Evolutionary conservation across 2,797 vertebrate species (phyloP).

Genomic region (Anguilla obscura): DNA sequence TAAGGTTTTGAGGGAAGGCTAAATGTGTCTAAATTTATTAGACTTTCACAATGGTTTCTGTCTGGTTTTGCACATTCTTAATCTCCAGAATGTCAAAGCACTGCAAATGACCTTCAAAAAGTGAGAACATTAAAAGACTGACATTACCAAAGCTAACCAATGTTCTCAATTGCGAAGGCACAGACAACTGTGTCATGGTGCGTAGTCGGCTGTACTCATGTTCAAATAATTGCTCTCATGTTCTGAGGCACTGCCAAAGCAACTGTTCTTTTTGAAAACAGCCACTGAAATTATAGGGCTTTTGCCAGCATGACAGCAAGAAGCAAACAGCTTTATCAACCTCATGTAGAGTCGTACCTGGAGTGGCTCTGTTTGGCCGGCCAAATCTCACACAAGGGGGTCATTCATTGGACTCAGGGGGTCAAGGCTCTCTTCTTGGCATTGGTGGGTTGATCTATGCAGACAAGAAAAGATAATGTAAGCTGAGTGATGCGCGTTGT

Average conservation of each 20-base stretch:
- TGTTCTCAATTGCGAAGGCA: not conserved
- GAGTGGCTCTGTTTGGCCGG: not conserved
- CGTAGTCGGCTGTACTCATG: not conserved
- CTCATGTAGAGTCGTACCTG: not conserved
- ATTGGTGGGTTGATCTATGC: not conserved
- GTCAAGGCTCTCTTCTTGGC: not conserved
- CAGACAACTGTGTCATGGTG: not conserved
- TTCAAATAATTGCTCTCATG: constrained; percentile 15
- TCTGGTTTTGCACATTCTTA: constrained; percentile 24
- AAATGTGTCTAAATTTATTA: too few species aligned
- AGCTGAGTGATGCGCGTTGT: not conserved
- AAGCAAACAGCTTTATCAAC: constrained; percentile 13
- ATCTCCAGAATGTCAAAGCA: constrained; percentile 22
- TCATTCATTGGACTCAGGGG: not conserved
- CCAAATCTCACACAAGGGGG: not conserved
- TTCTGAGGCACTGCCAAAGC: constrained; percentile 11
- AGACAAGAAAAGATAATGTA: not conserved
- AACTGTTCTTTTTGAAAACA: constrained; percentile 15
- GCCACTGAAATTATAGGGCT: constrained; percentile 21
- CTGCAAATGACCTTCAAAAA: constrained; percentile 34
- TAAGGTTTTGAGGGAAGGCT: not conserved
- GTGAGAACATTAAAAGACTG: constrained; percentile 28
- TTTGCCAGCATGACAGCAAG: constrained; percentile 12
- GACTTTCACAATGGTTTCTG: constrained; percentile 23
- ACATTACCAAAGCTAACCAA: not conserved